A percentile compares a stretch with the other conserved stretches of the same genome.
These are phyloP conservation scores for Sphaeramia orbicularis DNA, from an alignment of 2,797 vertebrate species.

Conservation along the genomic window DNA sequence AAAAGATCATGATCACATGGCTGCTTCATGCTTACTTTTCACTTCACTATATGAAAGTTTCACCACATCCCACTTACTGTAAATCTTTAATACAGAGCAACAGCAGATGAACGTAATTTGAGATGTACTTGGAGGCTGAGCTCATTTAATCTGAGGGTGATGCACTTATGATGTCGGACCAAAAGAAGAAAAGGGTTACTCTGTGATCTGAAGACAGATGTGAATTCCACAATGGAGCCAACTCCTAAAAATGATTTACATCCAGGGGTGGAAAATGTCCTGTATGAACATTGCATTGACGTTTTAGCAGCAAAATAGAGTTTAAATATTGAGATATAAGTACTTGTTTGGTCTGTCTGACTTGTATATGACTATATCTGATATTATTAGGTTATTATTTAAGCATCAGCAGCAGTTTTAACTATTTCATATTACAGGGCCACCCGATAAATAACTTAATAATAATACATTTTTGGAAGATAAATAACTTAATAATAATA, in stretches of 20 bases:
- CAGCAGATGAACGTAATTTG: conserved; percentile 18
- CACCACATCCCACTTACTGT: conserved; percentile 39
- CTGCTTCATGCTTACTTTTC: background rate
- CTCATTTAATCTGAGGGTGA: conserved; percentile 1
- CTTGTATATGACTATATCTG: no score
- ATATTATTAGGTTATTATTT: no score
- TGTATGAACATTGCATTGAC: no score
- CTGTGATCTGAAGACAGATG: background rate
- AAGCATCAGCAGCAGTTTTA: no score
- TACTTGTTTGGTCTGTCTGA: no score
- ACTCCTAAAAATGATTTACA: background rate
- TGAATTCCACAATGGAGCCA: background rate
- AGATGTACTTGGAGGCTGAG: conserved; percentile 11
- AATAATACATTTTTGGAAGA: no score
- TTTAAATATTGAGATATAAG: no score
- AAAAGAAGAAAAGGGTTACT: background rate
- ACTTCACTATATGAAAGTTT: conserved; percentile 37
- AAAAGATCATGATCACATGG: background rate
- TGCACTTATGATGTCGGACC: background rate
- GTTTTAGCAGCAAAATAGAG: no score
- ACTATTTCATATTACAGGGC: no score
- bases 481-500: no score
- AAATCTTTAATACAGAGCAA: conserved; percentile 43
- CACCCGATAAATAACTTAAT: no score
- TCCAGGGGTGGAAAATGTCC: no score